Base-by-base conservation (phyloP, 2,797 vertebrate genomes). In the Enteromius paludinosus region DNA sequence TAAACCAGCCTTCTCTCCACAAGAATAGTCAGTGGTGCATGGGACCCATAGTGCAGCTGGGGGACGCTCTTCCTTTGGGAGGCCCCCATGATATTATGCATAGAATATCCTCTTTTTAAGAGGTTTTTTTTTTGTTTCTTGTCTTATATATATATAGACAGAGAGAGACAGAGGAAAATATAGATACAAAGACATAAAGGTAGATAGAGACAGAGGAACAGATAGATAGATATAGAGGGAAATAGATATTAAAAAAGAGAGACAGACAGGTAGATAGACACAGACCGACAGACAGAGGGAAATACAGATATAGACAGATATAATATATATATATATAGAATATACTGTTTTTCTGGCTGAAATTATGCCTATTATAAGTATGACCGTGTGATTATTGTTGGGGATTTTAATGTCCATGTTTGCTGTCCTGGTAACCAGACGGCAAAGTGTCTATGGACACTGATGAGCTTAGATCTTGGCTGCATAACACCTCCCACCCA, bases 391-490 rank as follows among this genome's bases (percentile, higher is more conserved):
- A 11, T 61, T 3, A 47, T 47, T 47, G 45, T 47, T 47, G 45
- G 45, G 45, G 45, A 47, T 47, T 47, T 47, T 47, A 47, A 47
- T 7, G 17, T 18, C 14, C 15, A 66, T 35, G 30, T 66, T 14
- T 66, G 30, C 17, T 66, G 64, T 66, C 28, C 30, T 66, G 64
- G 18, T 2, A 66, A 33, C 4, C 64, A 14, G 11, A 33, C 9
- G 30, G 62, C 4, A 30, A 65, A 35, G 33, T 23, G 17, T 35
- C 17, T 41, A 9, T n/a, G 35, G 11, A n/a, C 38, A 41, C 52
- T 56, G 56, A 78, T 28, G 56, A 59, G 23, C 52, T 61, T 20
- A 64, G 18, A 14, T 78, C 56, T 15, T 78, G 56, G 28, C 52
- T 77, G 14, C n/a, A 64, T 45, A 20, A 25, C 17, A 45, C 62